phyloP scores from a whole-genome alignment of 2,113 vertebrate species.

The Ailurus styani region DNA sequence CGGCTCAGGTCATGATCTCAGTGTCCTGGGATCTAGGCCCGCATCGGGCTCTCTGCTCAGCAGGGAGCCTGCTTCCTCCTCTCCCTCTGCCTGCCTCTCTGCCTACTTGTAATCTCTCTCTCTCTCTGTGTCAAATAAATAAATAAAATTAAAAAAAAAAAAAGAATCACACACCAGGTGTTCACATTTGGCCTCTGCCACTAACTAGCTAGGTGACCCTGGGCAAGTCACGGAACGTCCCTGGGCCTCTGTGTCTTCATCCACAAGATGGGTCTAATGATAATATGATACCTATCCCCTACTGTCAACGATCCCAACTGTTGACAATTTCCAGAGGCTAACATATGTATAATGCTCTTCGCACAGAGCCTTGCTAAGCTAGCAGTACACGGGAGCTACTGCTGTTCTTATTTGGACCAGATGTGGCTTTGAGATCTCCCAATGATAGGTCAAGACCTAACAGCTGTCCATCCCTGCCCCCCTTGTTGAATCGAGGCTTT shows the following conservation, averaged over 20 bases:
- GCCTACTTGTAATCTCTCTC: no score
- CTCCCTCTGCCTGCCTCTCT: no score
- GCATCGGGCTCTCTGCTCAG: no score
- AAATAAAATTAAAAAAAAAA: no score
- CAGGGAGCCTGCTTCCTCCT: no score
- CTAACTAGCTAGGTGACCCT: background rate
- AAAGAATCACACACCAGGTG: background rate
- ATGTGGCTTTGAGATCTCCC: slow-evolving; percentile 36
- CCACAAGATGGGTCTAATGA: background rate
- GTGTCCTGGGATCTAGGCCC: no score
- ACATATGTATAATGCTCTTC: background rate
- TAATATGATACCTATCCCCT: background rate
- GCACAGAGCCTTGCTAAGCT: background rate
- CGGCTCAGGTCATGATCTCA: no score
- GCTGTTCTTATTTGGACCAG: slow-evolving; percentile 47
- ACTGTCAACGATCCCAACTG: background rate
- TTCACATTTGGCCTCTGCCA: background rate
- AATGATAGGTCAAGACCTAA: slow-evolving; percentile 39
- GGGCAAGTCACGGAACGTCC: background rate
- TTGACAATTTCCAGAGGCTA: slow-evolving; percentile 28
- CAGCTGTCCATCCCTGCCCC: background rate
- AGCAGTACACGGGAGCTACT: background rate
- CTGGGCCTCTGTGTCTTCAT: background rate
- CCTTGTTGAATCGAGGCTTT: slow-evolving; percentile 33
- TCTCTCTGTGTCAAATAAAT: no score